Percentiles rank a stretch among this genome's conserved stretches.
phyloP scores from a whole-genome alignment of 2,888 invertebrate genomes.

The Idaea biselata region DNA sequence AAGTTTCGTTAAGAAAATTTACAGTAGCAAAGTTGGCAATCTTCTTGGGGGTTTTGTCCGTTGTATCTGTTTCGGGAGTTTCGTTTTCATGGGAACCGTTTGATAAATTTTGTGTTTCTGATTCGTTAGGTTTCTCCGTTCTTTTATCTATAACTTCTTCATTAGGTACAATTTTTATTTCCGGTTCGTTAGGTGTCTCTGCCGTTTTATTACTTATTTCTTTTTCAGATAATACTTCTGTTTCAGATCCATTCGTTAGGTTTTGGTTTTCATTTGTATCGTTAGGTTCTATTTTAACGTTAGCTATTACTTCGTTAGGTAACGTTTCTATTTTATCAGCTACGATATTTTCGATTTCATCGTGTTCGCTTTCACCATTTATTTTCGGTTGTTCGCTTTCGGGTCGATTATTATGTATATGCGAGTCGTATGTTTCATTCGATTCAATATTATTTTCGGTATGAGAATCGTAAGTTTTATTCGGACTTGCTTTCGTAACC shows the following conservation, averaged over 20 bases:
- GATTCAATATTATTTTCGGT: conserved; percentile 34
- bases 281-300: conserved; percentile 16
- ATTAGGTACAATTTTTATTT: background rate
- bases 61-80: conserved; percentile 19
- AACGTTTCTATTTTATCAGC: conserved; percentile 12
- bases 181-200: background rate
- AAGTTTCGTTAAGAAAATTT: conserved; percentile 63
- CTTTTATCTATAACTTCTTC: background rate
- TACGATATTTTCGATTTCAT: conserved; percentile 18
- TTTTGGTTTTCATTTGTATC: conserved; percentile 8
- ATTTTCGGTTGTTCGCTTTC: conserved; percentile 28
- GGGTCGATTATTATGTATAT: conserved; percentile 24
- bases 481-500: conserved; percentile 46
- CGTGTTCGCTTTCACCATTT: conserved; percentile 27
- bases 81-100: conserved; percentile 27
- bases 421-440: conserved; percentile 50
- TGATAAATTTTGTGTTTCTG: conserved; percentile 15
- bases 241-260: background rate
- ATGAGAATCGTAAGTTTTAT: conserved; percentile 48
- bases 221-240: background rate
- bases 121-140: background rate
- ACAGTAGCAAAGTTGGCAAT: conserved; percentile 67
- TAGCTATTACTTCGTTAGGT: conserved; percentile 15
- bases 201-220: background rate
- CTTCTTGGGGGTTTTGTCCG: conserved; percentile 49